Evolutionary conservation across 2,113 vertebrate genomes (phyloP).

Genomic region (Diadophis punctatus): DNA sequence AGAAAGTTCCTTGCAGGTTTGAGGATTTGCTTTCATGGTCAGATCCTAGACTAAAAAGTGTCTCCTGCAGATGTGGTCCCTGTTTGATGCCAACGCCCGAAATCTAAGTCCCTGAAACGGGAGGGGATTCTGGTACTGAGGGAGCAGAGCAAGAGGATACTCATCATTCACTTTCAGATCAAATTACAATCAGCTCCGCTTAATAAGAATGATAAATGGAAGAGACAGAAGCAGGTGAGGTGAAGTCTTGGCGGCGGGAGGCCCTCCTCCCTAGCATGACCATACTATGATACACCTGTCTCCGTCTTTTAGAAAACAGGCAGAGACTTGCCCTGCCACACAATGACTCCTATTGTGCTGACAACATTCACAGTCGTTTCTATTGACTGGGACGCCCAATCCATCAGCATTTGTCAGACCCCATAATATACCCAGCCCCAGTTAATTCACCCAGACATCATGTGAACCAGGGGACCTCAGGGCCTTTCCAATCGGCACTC

Average conservation of each 20-base stretch:
- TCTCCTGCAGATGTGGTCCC: background rate
- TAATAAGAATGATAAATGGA: background rate
- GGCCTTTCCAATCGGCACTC: constrained; percentile 64
- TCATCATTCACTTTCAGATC: background rate
- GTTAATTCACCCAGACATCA: constrained; percentile 67
- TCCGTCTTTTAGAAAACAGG: constrained; percentile 78
- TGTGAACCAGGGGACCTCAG: constrained; percentile 66
- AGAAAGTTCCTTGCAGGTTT: background rate
- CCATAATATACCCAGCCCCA: constrained; percentile 44
- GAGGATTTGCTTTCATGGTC: background rate
- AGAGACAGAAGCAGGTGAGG: background rate
- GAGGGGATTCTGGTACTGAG: background rate
- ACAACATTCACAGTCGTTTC: constrained; percentile 63
- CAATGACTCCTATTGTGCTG: constrained; percentile 83
- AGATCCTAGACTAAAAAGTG: background rate
- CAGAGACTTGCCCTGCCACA: constrained; percentile 77
- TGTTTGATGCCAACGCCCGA: background rate
- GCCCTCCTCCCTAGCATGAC: constrained; percentile 66
- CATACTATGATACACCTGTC: constrained; percentile 84
- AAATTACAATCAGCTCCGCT: background rate
- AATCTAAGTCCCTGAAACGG: background rate
- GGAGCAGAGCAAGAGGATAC: background rate
- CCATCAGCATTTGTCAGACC: constrained; percentile 69
- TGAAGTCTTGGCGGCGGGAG: constrained; percentile 30
- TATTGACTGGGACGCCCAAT: constrained; percentile 72